Conservation (phyloP, 1,140 invertebrate species). For the Ostrea denselamellosa region DNA sequence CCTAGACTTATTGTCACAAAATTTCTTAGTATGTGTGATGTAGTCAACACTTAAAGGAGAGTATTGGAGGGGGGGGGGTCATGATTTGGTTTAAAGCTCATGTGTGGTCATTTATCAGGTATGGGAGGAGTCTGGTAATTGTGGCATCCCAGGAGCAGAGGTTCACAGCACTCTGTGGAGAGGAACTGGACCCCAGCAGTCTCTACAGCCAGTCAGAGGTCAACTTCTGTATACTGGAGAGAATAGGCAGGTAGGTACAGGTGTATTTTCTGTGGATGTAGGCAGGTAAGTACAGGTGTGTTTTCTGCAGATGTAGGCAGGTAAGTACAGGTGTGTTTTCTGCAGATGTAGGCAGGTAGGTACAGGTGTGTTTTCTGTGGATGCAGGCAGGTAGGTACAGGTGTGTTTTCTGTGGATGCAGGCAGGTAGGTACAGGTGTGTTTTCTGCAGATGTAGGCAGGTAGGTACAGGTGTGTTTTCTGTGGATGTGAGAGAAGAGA, state of each 20-base stretch:
- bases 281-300: neutral
- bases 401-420: no score
- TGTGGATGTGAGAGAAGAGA: no score
- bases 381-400: no score
- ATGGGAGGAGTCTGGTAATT: slow-evolving; percentile 84
- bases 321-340: no score
- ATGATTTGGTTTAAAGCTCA: no score
- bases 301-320: neutral
- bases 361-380: neutral
- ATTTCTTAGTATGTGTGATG: no score
- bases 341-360: neutral
- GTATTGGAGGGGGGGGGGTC: no score
- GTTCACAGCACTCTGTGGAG: slow-evolving; percentile 81
- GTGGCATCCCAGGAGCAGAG: slow-evolving; percentile 86
- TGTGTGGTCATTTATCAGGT: slow-evolving; percentile 73
- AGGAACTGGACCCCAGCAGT: slow-evolving; percentile 78
- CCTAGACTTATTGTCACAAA: no score
- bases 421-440: no score
- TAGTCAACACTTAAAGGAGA: no score
- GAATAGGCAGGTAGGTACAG: slow-evolving; percentile 82
- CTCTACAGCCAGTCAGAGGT: slow-evolving; percentile 80
- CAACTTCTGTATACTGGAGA: slow-evolving; percentile 88
- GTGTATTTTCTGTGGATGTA: neutral
- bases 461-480: no score
- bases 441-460: no score